Evolutionary conservation across 2,113 vertebrate genomes (phyloP).

Genomic region (Clarias gariepinus): DNA sequence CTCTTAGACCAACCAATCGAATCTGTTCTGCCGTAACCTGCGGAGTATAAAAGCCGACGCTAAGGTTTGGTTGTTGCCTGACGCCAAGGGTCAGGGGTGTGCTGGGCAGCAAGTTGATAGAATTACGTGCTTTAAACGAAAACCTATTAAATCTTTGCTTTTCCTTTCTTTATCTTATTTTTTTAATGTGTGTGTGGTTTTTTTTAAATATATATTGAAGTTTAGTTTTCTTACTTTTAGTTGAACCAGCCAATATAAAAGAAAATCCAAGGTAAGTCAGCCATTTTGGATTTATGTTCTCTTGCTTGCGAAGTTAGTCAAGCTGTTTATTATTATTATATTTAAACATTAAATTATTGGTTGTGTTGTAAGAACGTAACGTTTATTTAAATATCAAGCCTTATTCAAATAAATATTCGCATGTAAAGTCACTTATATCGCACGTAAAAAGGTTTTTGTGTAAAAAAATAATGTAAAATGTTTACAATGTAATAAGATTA

Average conservation of each 20-base stretch:
- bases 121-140: conserved; percentile 71
- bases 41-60: conserved; percentile 47
- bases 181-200: conserved; percentile 27
- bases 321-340: background rate
- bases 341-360: background rate
- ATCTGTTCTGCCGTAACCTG: conserved; percentile 48
- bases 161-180: conserved; percentile 24
- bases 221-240: background rate
- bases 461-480: background rate
- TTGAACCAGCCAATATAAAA: background rate
- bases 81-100: conserved; percentile 78
- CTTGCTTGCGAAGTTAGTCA: background rate
- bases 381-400: background rate
- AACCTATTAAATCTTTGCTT: conserved; percentile 30
- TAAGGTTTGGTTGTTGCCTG: conserved; percentile 62
- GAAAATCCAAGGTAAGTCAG: conserved; percentile 41
- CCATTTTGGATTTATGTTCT: background rate
- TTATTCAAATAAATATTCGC: background rate
- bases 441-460: background rate
- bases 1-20: conserved; percentile 57
- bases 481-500: background rate
- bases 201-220: background rate
- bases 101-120: conserved; percentile 58
- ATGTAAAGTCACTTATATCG: background rate
- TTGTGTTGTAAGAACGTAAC: background rate